A percentile compares a stretch with the other conserved stretches of the same genome.
These are phyloP conservation scores for Diploptera punctata DNA, from an alignment of 2,888 invertebrate genomes.

Conservation along the genomic window DNA sequence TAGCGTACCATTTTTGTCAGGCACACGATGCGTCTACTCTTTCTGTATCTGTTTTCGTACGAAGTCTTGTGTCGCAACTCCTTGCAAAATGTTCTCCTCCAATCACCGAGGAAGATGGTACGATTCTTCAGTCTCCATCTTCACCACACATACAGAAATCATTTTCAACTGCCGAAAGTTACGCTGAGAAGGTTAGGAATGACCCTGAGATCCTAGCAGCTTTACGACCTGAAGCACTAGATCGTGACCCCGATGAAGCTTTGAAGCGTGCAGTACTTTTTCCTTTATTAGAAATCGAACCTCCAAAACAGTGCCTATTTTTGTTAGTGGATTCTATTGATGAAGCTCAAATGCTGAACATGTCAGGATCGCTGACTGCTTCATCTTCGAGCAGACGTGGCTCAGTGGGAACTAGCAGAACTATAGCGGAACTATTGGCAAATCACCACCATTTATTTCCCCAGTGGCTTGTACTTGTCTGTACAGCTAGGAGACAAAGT, in stretches of 20 bases:
- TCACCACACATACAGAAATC: constrained; percentile 34
- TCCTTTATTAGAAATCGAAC: constrained; percentile 84
- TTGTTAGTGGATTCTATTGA: constrained; percentile 93
- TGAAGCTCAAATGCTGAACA: constrained; percentile 62
- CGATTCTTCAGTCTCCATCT: constrained; percentile 29
- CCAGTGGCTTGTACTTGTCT: constrained; percentile 90
- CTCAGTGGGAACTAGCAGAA: constrained; percentile 56
- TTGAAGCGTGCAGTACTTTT: constrained; percentile 87
- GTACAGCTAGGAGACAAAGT: constrained; percentile 86
- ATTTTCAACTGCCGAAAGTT: constrained; percentile 36
- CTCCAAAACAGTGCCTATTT: constrained; percentile 84
- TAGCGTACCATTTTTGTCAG: constrained; percentile 82
- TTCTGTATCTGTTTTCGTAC: constrained; percentile 84
- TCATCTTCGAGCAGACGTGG: constrained; percentile 46
- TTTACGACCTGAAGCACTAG: constrained; percentile 79
- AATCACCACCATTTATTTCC: constrained; percentile 92
- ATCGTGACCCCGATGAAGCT: constrained; percentile 89
- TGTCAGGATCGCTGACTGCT: constrained; percentile 7
- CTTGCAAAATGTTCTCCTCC: constrained; percentile 54
- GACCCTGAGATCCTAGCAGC: constrained; percentile 85
- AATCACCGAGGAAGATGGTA: constrained; percentile 37
- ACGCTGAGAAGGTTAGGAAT: constrained; percentile 58
- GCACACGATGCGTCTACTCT: constrained; percentile 86
- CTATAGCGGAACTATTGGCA: constrained; percentile 83
- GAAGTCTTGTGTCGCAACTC: constrained; percentile 84